Conservation (phyloP, 2,888 invertebrate genomes). For the Marasmarcha lunaedactyla region DNA sequence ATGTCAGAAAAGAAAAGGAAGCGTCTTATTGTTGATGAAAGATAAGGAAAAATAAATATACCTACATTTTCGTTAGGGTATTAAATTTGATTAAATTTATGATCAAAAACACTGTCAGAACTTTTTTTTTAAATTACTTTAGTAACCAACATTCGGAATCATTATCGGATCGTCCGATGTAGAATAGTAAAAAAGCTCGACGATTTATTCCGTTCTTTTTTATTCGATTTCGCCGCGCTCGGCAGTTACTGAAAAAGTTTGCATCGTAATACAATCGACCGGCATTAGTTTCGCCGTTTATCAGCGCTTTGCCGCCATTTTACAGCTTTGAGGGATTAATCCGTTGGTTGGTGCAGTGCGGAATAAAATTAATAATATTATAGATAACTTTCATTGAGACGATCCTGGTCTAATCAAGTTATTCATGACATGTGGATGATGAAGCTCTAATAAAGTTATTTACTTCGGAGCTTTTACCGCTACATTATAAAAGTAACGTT, state of each 20-base stretch:
- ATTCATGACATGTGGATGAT: neutral
- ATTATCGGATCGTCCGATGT: slow-evolving; percentile 47
- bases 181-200: slow-evolving; percentile 43
- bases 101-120: neutral
- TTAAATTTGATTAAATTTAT: neutral
- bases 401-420: neutral
- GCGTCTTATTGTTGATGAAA: too few relatives aligned
- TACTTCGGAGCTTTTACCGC: too few relatives aligned
- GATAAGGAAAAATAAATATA: too few relatives aligned
- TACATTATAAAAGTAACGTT: neutral
- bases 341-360: slow-evolving; percentile 26
- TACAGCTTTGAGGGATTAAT: slow-evolving; percentile 66
- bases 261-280: slow-evolving; percentile 62
- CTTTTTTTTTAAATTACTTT: too few relatives aligned
- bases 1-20: too few relatives aligned
- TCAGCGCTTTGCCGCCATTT: slow-evolving; percentile 45
- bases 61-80: too few relatives aligned
- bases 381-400: neutral
- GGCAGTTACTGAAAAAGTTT: slow-evolving; percentile 63
- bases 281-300: slow-evolving; percentile 63
- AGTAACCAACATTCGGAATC: slow-evolving; percentile 33
- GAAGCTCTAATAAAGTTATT: too few relatives aligned
- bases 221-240: slow-evolving; percentile 43
- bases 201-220: slow-evolving; percentile 46
- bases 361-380: slow-evolving; percentile 38